These are phyloP conservation scores for Elgonia sp. DNA, from an alignment of 2,888 invertebrate species.

Conservation along the genomic window DNA sequence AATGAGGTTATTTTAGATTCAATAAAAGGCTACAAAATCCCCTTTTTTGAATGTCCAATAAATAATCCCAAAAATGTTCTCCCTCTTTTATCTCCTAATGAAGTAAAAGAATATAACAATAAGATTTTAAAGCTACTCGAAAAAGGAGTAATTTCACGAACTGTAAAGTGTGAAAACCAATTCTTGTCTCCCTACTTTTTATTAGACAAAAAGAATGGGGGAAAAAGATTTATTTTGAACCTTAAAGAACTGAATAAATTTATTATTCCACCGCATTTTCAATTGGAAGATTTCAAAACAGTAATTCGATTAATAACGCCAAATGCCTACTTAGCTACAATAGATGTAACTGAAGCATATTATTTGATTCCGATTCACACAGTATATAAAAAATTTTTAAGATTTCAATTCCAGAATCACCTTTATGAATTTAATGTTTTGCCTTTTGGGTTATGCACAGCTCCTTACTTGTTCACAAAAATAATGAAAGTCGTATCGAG, in stretches of 20 bases:
- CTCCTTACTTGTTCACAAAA: constrained; percentile 12
- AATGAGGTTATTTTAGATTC: no score
- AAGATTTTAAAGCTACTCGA: not conserved
- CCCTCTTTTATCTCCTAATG: no score
- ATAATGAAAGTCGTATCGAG: constrained; percentile 9
- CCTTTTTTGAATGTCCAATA: no score
- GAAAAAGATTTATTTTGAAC: constrained; percentile 17
- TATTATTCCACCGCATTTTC: constrained; percentile 19
- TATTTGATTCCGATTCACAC: constrained; percentile 11
- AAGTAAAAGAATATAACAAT: no score
- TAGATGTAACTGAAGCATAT: constrained; percentile 17
- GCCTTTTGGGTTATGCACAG: constrained; percentile 20
- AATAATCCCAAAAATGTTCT: no score
- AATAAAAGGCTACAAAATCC: no score
- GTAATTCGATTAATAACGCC: constrained; percentile 11
- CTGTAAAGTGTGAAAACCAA: constrained; percentile 1
- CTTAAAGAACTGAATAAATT: constrained; percentile 22
- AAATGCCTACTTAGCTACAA: constrained; percentile 3
- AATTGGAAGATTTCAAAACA: constrained; percentile 25
- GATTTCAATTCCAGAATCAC: constrained; percentile 4
- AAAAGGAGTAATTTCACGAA: not conserved
- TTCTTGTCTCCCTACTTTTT: constrained; percentile 22
- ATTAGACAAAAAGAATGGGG: constrained; percentile 8
- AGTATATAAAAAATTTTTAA: not conserved
- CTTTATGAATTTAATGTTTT: constrained; percentile 25